Conservation (phyloP, 92 coral and sea anemone genomes). For the Palythoa caribaeorum region DNA sequence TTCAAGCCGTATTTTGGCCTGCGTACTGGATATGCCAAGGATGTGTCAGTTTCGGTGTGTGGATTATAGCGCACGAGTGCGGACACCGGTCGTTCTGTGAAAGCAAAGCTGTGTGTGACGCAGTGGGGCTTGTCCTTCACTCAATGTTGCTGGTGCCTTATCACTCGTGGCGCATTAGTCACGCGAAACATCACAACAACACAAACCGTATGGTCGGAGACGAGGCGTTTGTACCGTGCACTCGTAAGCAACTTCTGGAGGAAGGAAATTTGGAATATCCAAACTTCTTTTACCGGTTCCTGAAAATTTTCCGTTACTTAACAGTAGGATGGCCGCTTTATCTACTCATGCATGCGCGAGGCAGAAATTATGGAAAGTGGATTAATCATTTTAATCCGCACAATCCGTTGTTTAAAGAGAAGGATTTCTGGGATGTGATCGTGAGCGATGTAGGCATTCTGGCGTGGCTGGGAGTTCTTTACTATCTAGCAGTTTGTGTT, state of each 20-base stretch:
- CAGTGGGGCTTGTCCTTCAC: slow-evolving; percentile 80
- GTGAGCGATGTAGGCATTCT: slow-evolving; percentile 77
- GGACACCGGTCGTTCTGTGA: slow-evolving; percentile 89
- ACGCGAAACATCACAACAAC: slow-evolving; percentile 81
- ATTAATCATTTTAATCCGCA: slow-evolving; percentile 76
- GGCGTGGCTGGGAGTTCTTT: slow-evolving; percentile 75
- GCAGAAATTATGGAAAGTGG: slow-evolving; percentile 63
- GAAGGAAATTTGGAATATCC: slow-evolving; percentile 79
- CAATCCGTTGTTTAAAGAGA: slow-evolving; percentile 74
- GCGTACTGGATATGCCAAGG: slow-evolving; percentile 93
- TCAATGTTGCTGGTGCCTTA: slow-evolving; percentile 79
- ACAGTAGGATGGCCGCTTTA: slow-evolving; percentile 85
- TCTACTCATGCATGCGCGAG: slow-evolving; percentile 79
- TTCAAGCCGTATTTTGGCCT: slow-evolving; percentile 81
- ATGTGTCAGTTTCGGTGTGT: slow-evolving; percentile 80
- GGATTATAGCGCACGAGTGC: slow-evolving; percentile 94
- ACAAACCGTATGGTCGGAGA: slow-evolving; percentile 92
- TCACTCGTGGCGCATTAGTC: slow-evolving; percentile 88
- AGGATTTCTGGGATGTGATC: slow-evolving; percentile 81
- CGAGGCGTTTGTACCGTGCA: slow-evolving; percentile 88
- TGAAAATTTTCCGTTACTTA: slow-evolving; percentile 69
- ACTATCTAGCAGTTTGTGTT: slow-evolving; percentile 53
- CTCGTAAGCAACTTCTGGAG: slow-evolving; percentile 61
- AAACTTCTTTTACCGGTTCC: slow-evolving; percentile 58
- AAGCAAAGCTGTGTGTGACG: slow-evolving; percentile 79